Evolutionary conservation across 2,113 vertebrate species (phyloP), one percentile per base, ranked within the genome.

Genomic region (Upupa epops): DNA sequence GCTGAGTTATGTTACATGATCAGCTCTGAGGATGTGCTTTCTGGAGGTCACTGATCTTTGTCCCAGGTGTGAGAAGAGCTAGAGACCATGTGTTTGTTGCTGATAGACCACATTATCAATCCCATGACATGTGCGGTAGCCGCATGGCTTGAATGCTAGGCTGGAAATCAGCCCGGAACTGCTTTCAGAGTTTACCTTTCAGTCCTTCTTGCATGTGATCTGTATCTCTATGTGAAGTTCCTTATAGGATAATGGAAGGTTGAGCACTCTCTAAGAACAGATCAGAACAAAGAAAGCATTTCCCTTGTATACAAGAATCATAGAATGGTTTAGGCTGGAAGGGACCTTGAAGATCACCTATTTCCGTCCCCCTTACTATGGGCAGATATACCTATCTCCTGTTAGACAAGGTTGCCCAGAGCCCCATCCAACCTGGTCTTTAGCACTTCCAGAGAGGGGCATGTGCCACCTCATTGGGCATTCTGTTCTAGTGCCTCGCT

Each of bases 121-220:
- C 18, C 26, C 1, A 1, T 60, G 28, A 42, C 0, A 0, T 1
- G 4, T 8, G 10, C 46, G 32, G 46, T 3, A 37, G 40, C 34
- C 72, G 22, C 55, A 49, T 28, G 31, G 19, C 34, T 45, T 86
- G 28, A 37, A 26, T 81, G 15, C 37, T 8, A 13, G 8, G 9
- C 31, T 26, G 19, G 19, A 60, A 17, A n/a, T 86, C 31, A 32
- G 13, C 31, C 37, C 26, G 13, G 19, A 65, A 19, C 19, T 37
- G 34, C 40, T 89, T 71, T 76, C 45, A 48, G 2, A 28, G 11
- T 20, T 52, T 63, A 36, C n/a, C 52, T 31, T 59, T 80, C 0
- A 0, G 4, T n/a, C 32, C 37, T 21, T 59, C 45, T 46, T 52
- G 6, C 29, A 2, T 16, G 21, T 69, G 20, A 34, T 83, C 49